phyloP scores from a whole-genome alignment of 2,888 invertebrate genomes.

The Stomorhina lunata region DNA sequence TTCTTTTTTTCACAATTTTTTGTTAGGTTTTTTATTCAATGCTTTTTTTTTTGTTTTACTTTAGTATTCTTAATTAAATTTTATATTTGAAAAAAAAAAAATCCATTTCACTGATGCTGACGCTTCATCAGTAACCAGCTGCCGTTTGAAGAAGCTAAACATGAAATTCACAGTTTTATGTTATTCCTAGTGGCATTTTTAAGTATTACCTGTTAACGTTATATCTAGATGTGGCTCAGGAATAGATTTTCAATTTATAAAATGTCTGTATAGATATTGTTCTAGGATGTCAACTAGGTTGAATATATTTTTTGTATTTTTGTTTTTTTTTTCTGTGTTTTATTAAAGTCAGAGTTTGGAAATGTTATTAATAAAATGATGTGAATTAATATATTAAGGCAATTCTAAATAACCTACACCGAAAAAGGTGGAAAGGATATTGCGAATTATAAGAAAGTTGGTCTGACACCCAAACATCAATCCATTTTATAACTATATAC shows the following conservation, averaged over 20 bases:
- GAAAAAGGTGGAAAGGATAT: too few relatives aligned
- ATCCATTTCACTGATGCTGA: conserved; percentile 20
- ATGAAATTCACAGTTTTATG: conserved; percentile 40
- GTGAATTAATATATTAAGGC: too few relatives aligned
- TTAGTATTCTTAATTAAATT: conserved; percentile 54
- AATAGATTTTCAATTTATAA: conserved; percentile 57
- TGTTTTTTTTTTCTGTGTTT: not conserved
- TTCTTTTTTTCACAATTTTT: conserved; percentile 19
- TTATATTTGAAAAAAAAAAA: conserved; percentile 46
- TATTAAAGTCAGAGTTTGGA: conserved; percentile 7
- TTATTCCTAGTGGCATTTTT: not conserved
- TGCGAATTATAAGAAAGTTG: too few relatives aligned
- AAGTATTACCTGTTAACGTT: conserved; percentile 12
- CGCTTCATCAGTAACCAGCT: conserved; percentile 22
- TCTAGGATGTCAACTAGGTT: conserved; percentile 27
- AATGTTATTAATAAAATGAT: too few relatives aligned
- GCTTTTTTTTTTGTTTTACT: conserved; percentile 1
- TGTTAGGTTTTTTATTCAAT: not conserved
- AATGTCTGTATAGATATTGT: conserved; percentile 16
- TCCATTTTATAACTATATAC: too few relatives aligned
- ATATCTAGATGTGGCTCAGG: conserved; percentile 37
- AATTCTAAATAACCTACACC: too few relatives aligned
- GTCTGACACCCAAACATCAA: too few relatives aligned
- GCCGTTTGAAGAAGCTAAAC: not conserved
- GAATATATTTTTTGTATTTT: too few relatives aligned